A percentile compares a stretch with the other conserved stretches of the same genome.
These are phyloP conservation scores for Ceryle rudis DNA, from an alignment of 2,797 vertebrate genomes.

Conservation along the genomic window DNA sequence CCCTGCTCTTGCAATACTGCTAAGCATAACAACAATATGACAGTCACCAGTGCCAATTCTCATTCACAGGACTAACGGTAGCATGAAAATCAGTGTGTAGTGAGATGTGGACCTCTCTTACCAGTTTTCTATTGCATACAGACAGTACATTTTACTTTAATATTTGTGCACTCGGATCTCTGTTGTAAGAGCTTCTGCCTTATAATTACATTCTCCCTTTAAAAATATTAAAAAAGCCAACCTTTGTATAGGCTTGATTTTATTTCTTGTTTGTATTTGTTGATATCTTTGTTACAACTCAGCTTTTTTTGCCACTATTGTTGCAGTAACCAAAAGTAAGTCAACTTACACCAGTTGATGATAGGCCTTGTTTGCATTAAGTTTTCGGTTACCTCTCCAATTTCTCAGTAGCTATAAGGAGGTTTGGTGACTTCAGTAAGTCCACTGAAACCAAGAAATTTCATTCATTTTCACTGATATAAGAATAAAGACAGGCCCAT, in stretches of 20 bases:
- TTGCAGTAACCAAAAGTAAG: background rate
- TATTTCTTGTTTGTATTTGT: background rate
- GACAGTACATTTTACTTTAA: background rate
- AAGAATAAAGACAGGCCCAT: background rate
- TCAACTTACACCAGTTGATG: background rate
- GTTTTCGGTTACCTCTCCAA: background rate
- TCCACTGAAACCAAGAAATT: background rate
- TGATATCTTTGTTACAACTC: background rate
- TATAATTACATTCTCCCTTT: background rate
- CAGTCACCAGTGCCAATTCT: background rate
- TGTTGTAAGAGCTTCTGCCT: background rate
- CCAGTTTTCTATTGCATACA: background rate
- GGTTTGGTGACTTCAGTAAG: background rate
- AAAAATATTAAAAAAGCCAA: background rate
- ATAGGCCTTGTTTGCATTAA: background rate
- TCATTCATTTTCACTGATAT: background rate
- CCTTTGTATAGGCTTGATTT: background rate
- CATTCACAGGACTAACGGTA: background rate
- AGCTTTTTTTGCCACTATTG: background rate
- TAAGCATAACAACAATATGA: background rate
- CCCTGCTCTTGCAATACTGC: background rate
- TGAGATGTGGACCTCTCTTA: background rate
- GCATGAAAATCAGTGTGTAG: background rate
- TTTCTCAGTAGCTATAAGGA: background rate
- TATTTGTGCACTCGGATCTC: background rate